These are phyloP conservation scores for Protosalanx chinensis DNA, from an alignment of 2,797 vertebrate genomes.

Conservation along the genomic window DNA sequence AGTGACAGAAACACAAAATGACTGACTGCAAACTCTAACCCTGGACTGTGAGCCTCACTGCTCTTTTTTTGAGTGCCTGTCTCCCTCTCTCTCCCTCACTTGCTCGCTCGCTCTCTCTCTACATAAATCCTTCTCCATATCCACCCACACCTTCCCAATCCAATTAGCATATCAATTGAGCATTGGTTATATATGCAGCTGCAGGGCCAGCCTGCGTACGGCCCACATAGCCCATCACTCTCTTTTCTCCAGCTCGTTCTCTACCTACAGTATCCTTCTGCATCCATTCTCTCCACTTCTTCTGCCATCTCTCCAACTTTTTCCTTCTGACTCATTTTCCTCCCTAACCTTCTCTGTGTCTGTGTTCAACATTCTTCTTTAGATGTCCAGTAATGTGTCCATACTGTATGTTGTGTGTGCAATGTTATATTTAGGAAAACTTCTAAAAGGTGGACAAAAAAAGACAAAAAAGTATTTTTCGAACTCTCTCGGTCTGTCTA, in stretches of 20 bases:
- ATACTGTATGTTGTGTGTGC: too few relatives aligned
- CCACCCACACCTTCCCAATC: conserved; percentile 69
- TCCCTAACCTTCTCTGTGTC: not conserved
- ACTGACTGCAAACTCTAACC: conserved; percentile 48
- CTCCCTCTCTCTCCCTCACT: conserved; percentile 3
- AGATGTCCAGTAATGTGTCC: too few relatives aligned
- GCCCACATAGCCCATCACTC: conserved; percentile 44
- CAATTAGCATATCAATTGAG: conserved; percentile 75
- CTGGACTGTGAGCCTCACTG: conserved; percentile 19
- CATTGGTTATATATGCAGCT: conserved; percentile 44
- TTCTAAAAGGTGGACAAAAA: too few relatives aligned
- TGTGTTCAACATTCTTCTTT: too few relatives aligned
- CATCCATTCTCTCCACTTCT: not conserved
- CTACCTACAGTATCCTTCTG: not conserved
- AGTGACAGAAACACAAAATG: conserved; percentile 37
- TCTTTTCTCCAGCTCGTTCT: conserved; percentile 1
- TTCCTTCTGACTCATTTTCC: conserved; percentile 15
- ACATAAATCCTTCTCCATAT: conserved; percentile 66
- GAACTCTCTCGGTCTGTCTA: not conserved
- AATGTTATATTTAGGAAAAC: too few relatives aligned
- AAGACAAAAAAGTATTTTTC: not conserved
- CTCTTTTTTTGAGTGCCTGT: not conserved
- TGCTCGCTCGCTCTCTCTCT: conserved; percentile 37
- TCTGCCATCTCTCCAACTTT: not conserved
- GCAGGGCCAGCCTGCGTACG: conserved; percentile 46